Evolutionary conservation across 1,140 invertebrate species (phyloP), one percentile per base, ranked within the genome.

Genomic region (Hyles euphorbiae): DNA sequence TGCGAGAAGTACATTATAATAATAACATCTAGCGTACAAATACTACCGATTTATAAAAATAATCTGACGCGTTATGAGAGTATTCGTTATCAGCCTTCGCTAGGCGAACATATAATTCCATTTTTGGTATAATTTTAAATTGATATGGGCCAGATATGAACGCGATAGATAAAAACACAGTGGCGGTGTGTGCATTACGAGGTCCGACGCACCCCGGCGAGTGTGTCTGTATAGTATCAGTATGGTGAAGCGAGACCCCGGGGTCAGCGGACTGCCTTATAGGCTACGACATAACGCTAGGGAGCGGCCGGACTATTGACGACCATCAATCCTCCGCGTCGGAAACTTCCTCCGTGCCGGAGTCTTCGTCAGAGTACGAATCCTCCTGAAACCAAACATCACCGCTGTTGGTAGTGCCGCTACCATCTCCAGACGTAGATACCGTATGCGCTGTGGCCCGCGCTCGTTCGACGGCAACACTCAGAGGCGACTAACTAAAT

Each of bases 341-440:
- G 9, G 85, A 85, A 43, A 88, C 75, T 68, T 88, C 85, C 72
- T 88, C 85, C n/a, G 83, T 86, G 60, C 85, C 83, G 3, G 85
- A 88, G 64, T 85, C 82, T 64, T 85, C 85, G 58, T 85, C 83
- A 47, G 82, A 87, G 68, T 81, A 85, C 61, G 83, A 87, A 82
- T 88, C 85, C 85, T 88, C 85, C 85, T 88, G 85, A 82, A 88
- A 88, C 60, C 78, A 87, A 87, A 86, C 68, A 78, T 65, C n/a
- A 71, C 76, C 73, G 73, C 72, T 68, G 68, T 83, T 81, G 80
- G 74, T 82, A 61, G 68, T 68, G 72, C 61, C 56, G 70, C 70
- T 68, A 70, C 73, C 66, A 62, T 55, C 53, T 68, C 70, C 76
- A 83, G 80, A 83, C 74, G 73, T 61, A 73, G 74, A 80, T 77